Evolutionary conservation across 2,113 vertebrate genomes (phyloP).

Genomic region (Athene cunicularia): DNA sequence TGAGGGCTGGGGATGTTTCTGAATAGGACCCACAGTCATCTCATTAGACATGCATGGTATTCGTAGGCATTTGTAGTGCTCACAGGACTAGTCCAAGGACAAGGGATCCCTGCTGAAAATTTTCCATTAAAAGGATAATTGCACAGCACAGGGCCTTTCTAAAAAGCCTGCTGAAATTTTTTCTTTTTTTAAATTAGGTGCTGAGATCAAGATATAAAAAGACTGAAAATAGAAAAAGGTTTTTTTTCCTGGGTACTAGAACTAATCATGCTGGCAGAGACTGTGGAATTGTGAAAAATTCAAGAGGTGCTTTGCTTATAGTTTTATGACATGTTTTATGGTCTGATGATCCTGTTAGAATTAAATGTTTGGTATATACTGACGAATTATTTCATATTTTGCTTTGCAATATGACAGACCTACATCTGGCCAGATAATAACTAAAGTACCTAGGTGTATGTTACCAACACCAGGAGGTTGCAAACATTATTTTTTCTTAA

Average conservation of each 20-base stretch:
- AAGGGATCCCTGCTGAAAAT: constrained; percentile 42
- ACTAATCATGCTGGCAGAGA: background rate
- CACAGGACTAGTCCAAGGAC: background rate
- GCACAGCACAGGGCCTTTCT: background rate
- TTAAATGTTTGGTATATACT: background rate
- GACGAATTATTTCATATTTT: background rate
- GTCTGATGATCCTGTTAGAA: background rate
- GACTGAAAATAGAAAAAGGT: background rate
- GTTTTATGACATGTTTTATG: background rate
- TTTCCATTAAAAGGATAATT: constrained; percentile 56
- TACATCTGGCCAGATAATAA: background rate
- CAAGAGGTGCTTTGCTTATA: background rate
- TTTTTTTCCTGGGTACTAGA: background rate
- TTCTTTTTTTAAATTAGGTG: constrained; percentile 1
- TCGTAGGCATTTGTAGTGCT: background rate
- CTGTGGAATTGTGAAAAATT: background rate
- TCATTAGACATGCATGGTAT: constrained; percentile 8
- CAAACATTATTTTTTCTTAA: background rate
- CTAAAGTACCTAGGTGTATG: background rate
- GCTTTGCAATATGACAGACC: background rate
- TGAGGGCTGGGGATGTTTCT: background rate
- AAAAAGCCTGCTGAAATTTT: background rate
- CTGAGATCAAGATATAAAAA: background rate
- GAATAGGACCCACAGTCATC: background rate
- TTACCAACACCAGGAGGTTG: background rate